A percentile compares a stretch with the other conserved stretches of the same genome.
These are phyloP conservation scores for Unio pictorum DNA, from an alignment of 2,888 invertebrate genomes.

Conservation along the genomic window DNA sequence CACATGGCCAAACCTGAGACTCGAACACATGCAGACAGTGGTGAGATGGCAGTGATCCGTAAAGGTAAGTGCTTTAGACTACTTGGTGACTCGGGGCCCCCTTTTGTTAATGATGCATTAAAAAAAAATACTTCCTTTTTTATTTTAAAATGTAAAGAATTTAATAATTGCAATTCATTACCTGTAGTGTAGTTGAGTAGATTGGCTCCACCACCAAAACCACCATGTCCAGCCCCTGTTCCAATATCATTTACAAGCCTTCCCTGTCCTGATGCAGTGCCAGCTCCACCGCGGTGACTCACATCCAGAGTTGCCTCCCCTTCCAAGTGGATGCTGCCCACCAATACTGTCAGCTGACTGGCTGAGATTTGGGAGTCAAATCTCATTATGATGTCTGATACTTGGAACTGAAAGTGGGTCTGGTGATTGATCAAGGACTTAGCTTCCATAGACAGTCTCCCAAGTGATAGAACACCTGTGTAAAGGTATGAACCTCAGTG, in stretches of 20 bases:
- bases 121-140: too few relatives aligned
- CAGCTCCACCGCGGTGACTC: conserved; percentile 21
- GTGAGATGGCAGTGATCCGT: too few relatives aligned
- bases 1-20: too few relatives aligned
- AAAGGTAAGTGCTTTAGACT: too few relatives aligned
- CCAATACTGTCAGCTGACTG: conserved; percentile 36
- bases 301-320: conserved; percentile 43
- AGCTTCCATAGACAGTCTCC: conserved; percentile 43
- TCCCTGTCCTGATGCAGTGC: conserved; percentile 15
- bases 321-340: conserved; percentile 40
- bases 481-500: background rate
- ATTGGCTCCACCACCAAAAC: conserved; percentile 50
- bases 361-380: conserved; percentile 39
- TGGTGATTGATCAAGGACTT: conserved; percentile 33
- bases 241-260: conserved; percentile 22
- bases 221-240: conserved; percentile 53
- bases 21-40: too few relatives aligned
- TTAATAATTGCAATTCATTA: background rate
- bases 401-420: conserved; percentile 34
- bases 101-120: too few relatives aligned
- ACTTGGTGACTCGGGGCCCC: too few relatives aligned
- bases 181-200: conserved; percentile 15
- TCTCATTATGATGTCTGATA: conserved; percentile 44
- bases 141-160: too few relatives aligned
- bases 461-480: conserved; percentile 43